Base-by-base conservation (phyloP, 2,113 vertebrate species). In the Cervus canadensis region DNA sequence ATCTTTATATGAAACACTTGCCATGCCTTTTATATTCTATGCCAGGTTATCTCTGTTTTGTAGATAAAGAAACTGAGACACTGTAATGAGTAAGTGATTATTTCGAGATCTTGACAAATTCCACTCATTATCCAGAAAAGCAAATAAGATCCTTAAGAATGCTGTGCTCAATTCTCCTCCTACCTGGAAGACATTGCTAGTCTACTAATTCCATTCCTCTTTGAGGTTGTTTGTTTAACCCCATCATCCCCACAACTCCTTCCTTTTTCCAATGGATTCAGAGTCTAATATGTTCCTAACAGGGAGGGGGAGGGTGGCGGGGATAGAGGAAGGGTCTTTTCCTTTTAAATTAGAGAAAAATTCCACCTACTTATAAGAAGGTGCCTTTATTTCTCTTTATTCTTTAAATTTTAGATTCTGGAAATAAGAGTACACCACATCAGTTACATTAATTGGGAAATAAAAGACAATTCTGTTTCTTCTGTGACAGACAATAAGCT, bases 61-160 rank as follows among this genome's bases (percentile, higher is more conserved):
- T n/a, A 94, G 36, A 86, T 82, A 17, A 86, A 48, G 56, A 94
- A 97, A 48, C 40, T 48, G 64, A 96, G 59, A 86, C 23, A 33
- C 33, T 64, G 36, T 82, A 28, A 43, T 45, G 3, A 43, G 30
- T 60, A 56, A 60, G n/a, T 52, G 52, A 90, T 56, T 74, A 67
- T 78, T 57, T 33, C 33, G 43, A n/a, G 30, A 54, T 54, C 30
- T 82, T 82, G 30, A 82, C 33, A 82, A 82, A 82, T 71, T 8
- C 30, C n/a, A 76, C 1, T 81, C 50, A 48, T 43, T 87, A 2
- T 40, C 62, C 67, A 59, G 74, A 86, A 85, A 89, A 36, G 50
- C 78, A 57, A 82, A 62, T 56, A 50, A 14, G 17, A 36, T 89
- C 60, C 9, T 9, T 87, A 64, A 48, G 71, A 25, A 76, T 5